Evolutionary conservation across 2,113 vertebrate species (phyloP).

Genomic region (Oxyura jamaicensis): DNA sequence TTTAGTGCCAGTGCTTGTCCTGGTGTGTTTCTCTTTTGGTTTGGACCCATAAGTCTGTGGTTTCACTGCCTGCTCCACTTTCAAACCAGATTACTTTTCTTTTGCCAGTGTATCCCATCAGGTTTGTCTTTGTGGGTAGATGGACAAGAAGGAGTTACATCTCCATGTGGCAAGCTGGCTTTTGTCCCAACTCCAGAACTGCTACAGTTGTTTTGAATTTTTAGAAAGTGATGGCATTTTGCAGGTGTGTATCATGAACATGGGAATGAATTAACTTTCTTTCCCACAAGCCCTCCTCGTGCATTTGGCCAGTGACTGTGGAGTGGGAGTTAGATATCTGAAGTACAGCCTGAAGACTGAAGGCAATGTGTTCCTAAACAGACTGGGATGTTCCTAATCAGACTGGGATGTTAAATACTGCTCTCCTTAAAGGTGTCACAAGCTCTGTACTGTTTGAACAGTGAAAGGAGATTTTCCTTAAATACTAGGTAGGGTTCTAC

Average conservation of each 20-base stretch:
- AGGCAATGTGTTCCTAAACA: background rate
- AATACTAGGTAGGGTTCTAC: background rate
- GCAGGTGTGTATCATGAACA: background rate
- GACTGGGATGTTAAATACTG: background rate
- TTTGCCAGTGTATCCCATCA: background rate
- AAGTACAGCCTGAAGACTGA: background rate
- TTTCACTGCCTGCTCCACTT: background rate
- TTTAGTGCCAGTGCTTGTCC: background rate
- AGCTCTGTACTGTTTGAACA: background rate
- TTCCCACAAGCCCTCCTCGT: background rate
- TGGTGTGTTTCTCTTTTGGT: background rate
- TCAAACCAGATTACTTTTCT: background rate
- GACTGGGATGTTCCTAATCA: background rate
- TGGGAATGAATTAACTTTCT: background rate
- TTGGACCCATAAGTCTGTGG: background rate
- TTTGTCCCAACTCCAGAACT: background rate
- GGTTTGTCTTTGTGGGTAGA: background rate
- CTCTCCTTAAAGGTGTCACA: background rate
- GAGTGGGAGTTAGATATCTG: background rate
- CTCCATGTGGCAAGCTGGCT: background rate
- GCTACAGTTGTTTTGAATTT: background rate
- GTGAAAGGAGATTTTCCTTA: background rate
- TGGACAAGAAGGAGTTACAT: background rate
- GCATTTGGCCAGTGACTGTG: background rate
- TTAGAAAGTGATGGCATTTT: background rate